Percentiles rank a stretch among this genome's conserved stretches.
Conservation (phyloP, 2,113 vertebrate genomes). For the Pollimyrus isidori region DNA sequence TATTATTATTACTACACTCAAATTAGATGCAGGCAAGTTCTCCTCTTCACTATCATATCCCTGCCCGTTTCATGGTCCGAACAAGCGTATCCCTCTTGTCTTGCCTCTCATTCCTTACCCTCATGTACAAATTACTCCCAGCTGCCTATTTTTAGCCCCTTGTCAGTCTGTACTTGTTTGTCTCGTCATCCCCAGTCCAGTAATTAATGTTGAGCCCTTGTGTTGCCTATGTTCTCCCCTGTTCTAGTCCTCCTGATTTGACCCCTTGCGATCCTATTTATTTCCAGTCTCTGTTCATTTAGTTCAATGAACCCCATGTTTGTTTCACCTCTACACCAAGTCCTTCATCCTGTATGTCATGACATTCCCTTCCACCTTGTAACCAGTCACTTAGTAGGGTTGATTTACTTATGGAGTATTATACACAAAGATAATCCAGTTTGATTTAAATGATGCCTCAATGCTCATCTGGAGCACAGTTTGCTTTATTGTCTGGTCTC, state of each 20-base stretch:
- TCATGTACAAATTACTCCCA: background rate
- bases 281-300: background rate
- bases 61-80: background rate
- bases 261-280: background rate
- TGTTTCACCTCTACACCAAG: background rate
- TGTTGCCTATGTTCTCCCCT: background rate
- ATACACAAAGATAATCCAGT: background rate
- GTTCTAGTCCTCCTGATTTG: background rate
- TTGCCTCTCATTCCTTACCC: background rate
- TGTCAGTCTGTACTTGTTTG: background rate
- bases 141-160: background rate
- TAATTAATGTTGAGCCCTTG: background rate
- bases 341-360: background rate
- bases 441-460: background rate
- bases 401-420: background rate
- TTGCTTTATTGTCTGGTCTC: constrained; percentile 5
- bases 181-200: background rate
- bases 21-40: background rate
- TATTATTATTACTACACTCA: background rate
- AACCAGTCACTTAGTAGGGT: background rate
- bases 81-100: background rate
- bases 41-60: background rate
- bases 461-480: background rate
- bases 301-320: background rate
- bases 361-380: background rate